These are phyloP conservation scores for Limenitis arthemis DNA, from an alignment of 2,888 invertebrate species.

Conservation along the genomic window DNA sequence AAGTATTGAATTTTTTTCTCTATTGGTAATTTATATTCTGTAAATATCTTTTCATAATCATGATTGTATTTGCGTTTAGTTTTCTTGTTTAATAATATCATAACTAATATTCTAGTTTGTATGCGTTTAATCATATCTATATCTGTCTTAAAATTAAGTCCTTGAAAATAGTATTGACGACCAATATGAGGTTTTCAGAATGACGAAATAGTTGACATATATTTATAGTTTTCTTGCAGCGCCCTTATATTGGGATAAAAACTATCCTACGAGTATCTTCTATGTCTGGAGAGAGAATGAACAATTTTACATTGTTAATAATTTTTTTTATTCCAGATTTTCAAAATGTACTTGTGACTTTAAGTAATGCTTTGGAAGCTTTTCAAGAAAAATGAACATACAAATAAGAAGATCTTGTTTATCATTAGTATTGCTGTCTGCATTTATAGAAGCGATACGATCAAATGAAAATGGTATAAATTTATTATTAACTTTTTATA, in stretches of 20 bases:
- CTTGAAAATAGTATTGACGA: too few species aligned
- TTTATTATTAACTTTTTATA: not conserved
- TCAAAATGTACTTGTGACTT: conserved; percentile 7
- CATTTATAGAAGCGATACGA: conserved; percentile 13
- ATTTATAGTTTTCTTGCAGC: too few species aligned
- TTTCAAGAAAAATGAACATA: conserved; percentile 15
- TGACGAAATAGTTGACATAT: too few species aligned
- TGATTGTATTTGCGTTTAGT: too few species aligned
- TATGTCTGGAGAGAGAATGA: not conserved
- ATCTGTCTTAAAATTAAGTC: too few species aligned
- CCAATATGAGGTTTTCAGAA: too few species aligned
- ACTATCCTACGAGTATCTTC: not conserved
- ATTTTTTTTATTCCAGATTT: conserved; percentile 6
- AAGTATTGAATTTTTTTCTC: too few species aligned
- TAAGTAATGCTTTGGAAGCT: not conserved
- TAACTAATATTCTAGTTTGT: too few species aligned
- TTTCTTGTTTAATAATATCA: too few species aligned
- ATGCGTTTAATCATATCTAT: too few species aligned
- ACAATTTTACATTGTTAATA: not conserved
- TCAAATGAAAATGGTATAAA: conserved; percentile 20
- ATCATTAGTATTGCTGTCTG: conserved; percentile 12
- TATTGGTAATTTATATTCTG: too few species aligned
- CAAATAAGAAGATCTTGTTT: conserved; percentile 11
- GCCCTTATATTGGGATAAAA: not conserved
- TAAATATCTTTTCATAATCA: too few species aligned